Percentiles rank a stretch among this genome's conserved stretches.
Conservation (phyloP, 1,140 invertebrate genomes). For the Pseudomyrmex dendroicus region DNA sequence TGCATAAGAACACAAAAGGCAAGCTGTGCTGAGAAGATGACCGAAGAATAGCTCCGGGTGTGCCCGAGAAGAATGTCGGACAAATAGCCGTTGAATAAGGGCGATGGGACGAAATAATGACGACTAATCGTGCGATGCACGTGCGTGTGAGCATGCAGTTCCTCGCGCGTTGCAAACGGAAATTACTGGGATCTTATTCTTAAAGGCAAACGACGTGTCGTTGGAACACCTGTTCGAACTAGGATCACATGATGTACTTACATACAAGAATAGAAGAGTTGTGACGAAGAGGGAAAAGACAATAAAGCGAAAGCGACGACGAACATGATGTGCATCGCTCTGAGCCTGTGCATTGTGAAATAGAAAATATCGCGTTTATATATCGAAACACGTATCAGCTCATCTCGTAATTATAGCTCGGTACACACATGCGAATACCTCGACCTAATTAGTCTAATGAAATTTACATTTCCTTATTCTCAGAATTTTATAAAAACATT, state of each 20-base stretch:
- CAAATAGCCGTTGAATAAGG: constrained; percentile 20
- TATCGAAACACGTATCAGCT: constrained; percentile 34
- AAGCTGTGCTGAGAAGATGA: constrained; percentile 48
- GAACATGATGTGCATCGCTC: constrained; percentile 71
- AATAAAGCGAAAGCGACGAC: constrained; percentile 70
- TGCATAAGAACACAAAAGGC: constrained; percentile 56
- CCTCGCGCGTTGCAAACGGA: constrained; percentile 5
- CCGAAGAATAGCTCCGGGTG: constrained; percentile 2
- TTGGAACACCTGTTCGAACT: neutral
- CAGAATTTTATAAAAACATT: too few relatives aligned
- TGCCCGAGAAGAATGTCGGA: neutral
- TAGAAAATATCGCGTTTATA: constrained; percentile 55
- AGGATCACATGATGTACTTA: neutral
- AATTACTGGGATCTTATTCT: neutral
- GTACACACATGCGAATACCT: neutral
- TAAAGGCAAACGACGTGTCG: neutral
- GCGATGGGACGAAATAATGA: constrained; percentile 6
- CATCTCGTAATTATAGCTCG: neutral
- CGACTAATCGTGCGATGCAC: constrained; percentile 67
- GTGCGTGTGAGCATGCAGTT: constrained; percentile 65
- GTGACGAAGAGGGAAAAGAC: neutral
- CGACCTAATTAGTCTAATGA: neutral
- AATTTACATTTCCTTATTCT: neutral
- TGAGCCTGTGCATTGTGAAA: constrained; percentile 69
- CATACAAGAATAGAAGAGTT: neutral